These are phyloP conservation scores for Pissodes strobi DNA, from an alignment of 1,140 invertebrate genomes.

Conservation along the genomic window DNA sequence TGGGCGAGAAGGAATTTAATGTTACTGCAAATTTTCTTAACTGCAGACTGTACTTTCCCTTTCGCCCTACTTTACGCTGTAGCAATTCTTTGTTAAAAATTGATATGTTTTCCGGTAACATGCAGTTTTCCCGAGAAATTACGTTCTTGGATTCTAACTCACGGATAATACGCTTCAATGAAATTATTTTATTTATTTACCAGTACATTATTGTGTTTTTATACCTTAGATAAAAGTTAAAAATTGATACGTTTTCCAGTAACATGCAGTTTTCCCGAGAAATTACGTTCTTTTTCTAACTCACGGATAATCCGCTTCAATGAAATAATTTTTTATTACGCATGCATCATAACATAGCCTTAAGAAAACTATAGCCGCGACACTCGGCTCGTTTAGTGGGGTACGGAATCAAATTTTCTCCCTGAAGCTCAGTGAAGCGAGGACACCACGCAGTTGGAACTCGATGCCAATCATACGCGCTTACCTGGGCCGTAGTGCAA, in stretches of 20 bases:
- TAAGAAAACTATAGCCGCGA: too few species aligned
- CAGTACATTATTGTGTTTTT: too few species aligned
- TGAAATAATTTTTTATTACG: background rate
- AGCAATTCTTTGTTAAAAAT: background rate
- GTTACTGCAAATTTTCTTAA: slow-evolving; percentile 17
- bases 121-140: slow-evolving; percentile 18
- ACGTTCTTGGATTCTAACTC: background rate
- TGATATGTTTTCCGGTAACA: slow-evolving; percentile 8
- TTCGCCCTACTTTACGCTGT: background rate
- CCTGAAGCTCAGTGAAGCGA: too few species aligned
- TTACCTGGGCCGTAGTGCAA: too few species aligned
- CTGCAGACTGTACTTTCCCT: background rate
- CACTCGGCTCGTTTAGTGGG: too few species aligned
- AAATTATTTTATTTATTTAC: slow-evolving; percentile 6
- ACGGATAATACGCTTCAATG: background rate
- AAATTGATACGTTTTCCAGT: slow-evolving; percentile 6
- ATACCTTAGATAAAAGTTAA: too few species aligned
- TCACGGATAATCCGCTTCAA: background rate
- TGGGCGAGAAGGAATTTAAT: slow-evolving; percentile 11
- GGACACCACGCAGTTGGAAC: too few species aligned
- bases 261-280: slow-evolving; percentile 19
- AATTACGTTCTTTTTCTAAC: background rate
- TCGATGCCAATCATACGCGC: too few species aligned
- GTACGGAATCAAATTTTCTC: too few species aligned
- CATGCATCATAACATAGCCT: too few species aligned